These are phyloP conservation scores for Acipenser oxyrinchus DNA, from an alignment of 2,797 vertebrate species.

Conservation along the genomic window DNA sequence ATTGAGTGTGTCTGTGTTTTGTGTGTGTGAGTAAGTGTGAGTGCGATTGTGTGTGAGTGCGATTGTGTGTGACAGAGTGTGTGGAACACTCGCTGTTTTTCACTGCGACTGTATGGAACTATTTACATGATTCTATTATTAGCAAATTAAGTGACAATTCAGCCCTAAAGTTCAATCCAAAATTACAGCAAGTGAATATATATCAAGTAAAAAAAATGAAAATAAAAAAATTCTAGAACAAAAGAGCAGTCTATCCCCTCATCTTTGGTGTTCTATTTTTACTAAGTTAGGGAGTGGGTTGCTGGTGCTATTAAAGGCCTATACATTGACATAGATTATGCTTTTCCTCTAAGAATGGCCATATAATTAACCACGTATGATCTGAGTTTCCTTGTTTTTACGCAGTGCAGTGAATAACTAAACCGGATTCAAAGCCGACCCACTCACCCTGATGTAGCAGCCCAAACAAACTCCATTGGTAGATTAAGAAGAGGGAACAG, in stretches of 20 bases:
- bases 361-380: conserved; percentile 27
- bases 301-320: conserved; percentile 35
- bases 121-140: conserved; percentile 17
- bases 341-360: conserved; percentile 54
- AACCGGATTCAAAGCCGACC: conserved; percentile 53
- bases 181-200: conserved; percentile 47
- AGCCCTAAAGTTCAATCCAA: conserved; percentile 46
- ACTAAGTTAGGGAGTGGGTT: conserved; percentile 40
- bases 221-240: conserved; percentile 46
- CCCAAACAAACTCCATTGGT: conserved; percentile 63
- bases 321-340: conserved; percentile 36
- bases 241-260: conserved; percentile 41
- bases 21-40: neutral
- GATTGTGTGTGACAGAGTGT: neutral
- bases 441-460: conserved; percentile 57
- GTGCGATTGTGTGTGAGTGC: neutral
- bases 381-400: conserved; percentile 43
- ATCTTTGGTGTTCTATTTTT: conserved; percentile 74
- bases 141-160: conserved; percentile 41
- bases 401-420: conserved; percentile 60
- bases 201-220: neutral
- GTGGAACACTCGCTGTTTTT: neutral
- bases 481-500: conserved; percentile 61
- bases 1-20: neutral
- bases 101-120: neutral